phyloP scores from a whole-genome alignment of 2,888 invertebrate genomes.

The Drosophila fulvimacula region DNA sequence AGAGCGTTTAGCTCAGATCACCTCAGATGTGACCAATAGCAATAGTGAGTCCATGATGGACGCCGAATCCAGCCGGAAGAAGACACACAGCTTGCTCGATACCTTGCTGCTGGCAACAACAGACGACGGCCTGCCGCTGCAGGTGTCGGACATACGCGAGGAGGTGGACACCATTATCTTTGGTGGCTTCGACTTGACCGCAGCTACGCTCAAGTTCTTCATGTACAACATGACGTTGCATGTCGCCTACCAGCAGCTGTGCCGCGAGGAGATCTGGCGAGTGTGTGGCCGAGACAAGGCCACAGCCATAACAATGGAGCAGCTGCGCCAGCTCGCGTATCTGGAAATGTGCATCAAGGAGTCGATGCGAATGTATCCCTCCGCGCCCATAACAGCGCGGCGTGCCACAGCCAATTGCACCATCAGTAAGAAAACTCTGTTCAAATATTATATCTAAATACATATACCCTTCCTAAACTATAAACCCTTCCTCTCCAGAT shows the following conservation, averaged over 20 bases:
- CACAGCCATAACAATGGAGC: slow-evolving; percentile 45
- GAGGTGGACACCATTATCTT: slow-evolving; percentile 71
- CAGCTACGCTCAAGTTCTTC: slow-evolving; percentile 61
- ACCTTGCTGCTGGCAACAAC: slow-evolving; percentile 47
- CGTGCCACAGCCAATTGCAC: slow-evolving; percentile 57
- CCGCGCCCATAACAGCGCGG: slow-evolving; percentile 62
- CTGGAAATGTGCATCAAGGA: slow-evolving; percentile 78
- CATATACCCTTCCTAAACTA: no score
- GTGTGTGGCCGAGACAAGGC: slow-evolving; percentile 59
- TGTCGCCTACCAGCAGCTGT: slow-evolving; percentile 59
- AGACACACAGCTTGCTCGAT: slow-evolving; percentile 43
- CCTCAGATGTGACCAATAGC: slow-evolving; percentile 35
- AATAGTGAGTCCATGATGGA: slow-evolving; percentile 23
- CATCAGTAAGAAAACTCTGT: slow-evolving; percentile 49
- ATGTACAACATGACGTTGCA: slow-evolving; percentile 72
- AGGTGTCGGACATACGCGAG: slow-evolving; percentile 61
- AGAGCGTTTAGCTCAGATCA: slow-evolving; percentile 43
- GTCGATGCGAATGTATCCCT: slow-evolving; percentile 67
- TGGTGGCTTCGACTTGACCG: slow-evolving; percentile 73
- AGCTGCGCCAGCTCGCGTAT: slow-evolving; percentile 59
- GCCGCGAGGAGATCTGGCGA: slow-evolving; percentile 65
- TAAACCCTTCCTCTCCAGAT: slow-evolving; percentile 39
- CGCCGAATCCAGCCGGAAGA: slow-evolving; percentile 13
- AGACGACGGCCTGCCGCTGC: slow-evolving; percentile 43
- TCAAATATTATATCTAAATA: no score